Evolutionary conservation across 2,797 vertebrate genomes (phyloP).

Genomic region (Odontamblyopus lacepedii): DNA sequence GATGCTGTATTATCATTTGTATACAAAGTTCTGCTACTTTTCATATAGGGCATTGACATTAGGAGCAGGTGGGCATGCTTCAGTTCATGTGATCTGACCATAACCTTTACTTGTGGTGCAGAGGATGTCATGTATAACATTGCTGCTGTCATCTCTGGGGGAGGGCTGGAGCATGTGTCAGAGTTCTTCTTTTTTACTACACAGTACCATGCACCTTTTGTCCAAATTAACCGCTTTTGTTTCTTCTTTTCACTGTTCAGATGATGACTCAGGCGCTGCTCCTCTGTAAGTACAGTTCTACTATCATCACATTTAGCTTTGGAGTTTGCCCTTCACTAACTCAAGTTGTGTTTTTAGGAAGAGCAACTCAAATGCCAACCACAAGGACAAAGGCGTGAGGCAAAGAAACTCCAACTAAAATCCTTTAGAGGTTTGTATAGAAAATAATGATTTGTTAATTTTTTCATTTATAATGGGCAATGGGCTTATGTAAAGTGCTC

Average conservation of each 20-base stretch:
- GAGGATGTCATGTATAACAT: constrained; percentile 45
- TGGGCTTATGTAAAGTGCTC: too few species aligned
- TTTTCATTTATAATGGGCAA: too few species aligned
- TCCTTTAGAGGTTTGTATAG: constrained; percentile 52
- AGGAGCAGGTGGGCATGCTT: constrained; percentile 49
- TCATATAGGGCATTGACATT: background rate
- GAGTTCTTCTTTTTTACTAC: background rate
- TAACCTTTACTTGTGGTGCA: constrained; percentile 43
- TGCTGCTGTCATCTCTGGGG: constrained; percentile 22
- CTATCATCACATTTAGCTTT: background rate
- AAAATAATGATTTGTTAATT: too few species aligned
- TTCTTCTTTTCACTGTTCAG: constrained; percentile 62
- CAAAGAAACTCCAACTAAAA: constrained; percentile 92
- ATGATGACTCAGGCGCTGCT: constrained; percentile 91
- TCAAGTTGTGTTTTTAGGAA: constrained; percentile 78
- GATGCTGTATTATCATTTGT: background rate
- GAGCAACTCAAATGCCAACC: constrained; percentile 86
- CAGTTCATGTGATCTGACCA: constrained; percentile 33
- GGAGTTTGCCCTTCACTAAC: background rate
- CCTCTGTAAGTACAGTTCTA: constrained; percentile 86
- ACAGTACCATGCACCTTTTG: constrained; percentile 15
- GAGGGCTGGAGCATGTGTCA: constrained; percentile 27
- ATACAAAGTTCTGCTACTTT: constrained; percentile 2
- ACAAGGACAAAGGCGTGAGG: constrained; percentile 91
- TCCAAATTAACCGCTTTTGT: background rate